These are phyloP conservation scores for Brachionus rubens DNA, from an alignment of 1,140 invertebrate species.

Conservation along the genomic window DNA sequence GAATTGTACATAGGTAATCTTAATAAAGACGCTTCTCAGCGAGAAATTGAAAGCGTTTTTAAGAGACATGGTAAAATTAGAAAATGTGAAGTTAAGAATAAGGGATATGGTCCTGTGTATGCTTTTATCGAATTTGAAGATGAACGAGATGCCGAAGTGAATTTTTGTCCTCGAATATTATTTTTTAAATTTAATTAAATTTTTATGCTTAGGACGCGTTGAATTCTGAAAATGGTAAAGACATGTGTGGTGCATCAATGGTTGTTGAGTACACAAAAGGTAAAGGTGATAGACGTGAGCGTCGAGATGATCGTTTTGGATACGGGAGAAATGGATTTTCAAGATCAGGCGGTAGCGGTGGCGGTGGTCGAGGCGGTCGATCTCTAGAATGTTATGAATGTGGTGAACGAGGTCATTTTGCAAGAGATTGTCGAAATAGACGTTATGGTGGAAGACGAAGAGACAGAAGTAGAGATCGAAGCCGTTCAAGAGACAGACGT, in stretches of 20 bases:
- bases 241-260: slow-evolving; percentile 43
- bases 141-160: slow-evolving; percentile 83
- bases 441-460: slow-evolving; percentile 17
- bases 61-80: slow-evolving; percentile 26
- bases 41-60: slow-evolving; percentile 28
- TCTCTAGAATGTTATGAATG: slow-evolving; percentile 44
- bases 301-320: neutral
- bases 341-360: slow-evolving; percentile 3
- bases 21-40: slow-evolving; percentile 26
- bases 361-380: slow-evolving; percentile 18
- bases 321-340: slow-evolving; percentile 34
- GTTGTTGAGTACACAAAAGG: slow-evolving; percentile 34
- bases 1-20: slow-evolving; percentile 44
- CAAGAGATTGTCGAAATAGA: slow-evolving; percentile 44
- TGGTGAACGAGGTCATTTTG: slow-evolving; percentile 42
- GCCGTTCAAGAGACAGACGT: neutral
- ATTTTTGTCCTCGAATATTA: neutral
- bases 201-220: slow-evolving; percentile 44
- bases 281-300: slow-evolving; percentile 20
- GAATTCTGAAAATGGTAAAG: slow-evolving; percentile 43
- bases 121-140: slow-evolving; percentile 97
- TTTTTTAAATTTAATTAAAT: slow-evolving; percentile 1
- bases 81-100: slow-evolving; percentile 42
- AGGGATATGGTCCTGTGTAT: slow-evolving; percentile 65
- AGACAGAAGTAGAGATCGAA: slow-evolving; percentile 15